A percentile compares a stretch with the other conserved stretches of the same genome.
These are phyloP conservation scores for Cairina moschata DNA, from an alignment of 2,113 vertebrate genomes.

Conservation along the genomic window DNA sequence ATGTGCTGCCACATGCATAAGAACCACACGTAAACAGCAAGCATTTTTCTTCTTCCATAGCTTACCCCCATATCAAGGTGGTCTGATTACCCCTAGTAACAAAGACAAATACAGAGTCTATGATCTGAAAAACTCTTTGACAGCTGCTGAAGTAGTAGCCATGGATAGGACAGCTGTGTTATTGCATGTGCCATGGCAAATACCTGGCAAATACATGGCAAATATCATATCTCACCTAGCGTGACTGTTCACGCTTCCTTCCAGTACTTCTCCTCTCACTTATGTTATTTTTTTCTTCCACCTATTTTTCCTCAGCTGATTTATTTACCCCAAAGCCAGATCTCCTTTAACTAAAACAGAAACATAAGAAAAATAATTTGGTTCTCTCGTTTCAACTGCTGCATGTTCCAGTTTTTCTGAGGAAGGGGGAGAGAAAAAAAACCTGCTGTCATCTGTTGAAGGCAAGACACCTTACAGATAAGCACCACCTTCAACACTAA, in stretches of 20 bases:
- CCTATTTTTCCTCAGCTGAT: slow-evolving; percentile 18
- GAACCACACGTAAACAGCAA: background rate
- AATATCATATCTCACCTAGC: background rate
- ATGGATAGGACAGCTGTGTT: background rate
- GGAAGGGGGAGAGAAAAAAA: background rate
- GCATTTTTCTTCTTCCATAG: background rate
- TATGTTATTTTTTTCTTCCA: background rate
- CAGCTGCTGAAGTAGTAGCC: background rate
- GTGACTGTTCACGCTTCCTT: background rate
- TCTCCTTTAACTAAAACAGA: background rate
- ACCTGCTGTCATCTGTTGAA: background rate
- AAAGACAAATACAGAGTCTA: background rate
- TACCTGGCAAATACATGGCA: background rate
- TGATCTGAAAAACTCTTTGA: background rate
- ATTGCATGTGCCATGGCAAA: background rate
- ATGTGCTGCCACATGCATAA: background rate
- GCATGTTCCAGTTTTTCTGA: background rate
- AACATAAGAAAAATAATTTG: slow-evolving; percentile 31
- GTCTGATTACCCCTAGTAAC: background rate
- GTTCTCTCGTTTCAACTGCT: slow-evolving; percentile 12
- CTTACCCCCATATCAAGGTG: background rate
- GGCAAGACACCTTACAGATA: background rate
- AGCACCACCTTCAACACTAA: background rate
- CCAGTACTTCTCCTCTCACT: background rate
- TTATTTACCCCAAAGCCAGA: background rate